These are phyloP conservation scores for Nasonia oneida DNA, from an alignment of 2,888 invertebrate species.

Conservation along the genomic window DNA sequence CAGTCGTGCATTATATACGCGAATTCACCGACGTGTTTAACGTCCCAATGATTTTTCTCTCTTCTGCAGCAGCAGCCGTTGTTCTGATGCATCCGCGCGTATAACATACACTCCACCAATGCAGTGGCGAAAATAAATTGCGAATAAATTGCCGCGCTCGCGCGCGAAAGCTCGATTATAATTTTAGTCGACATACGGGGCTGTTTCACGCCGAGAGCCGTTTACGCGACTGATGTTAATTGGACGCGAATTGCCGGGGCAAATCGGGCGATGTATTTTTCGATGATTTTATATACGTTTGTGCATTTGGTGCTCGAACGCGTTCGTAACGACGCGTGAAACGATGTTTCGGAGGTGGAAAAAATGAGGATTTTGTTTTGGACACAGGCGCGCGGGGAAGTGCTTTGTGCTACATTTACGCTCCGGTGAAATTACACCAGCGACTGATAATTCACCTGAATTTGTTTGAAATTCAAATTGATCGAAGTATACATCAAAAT, in stretches of 20 bases:
- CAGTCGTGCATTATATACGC: neutral
- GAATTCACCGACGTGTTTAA: neutral
- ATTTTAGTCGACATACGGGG: neutral
- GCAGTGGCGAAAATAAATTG: slow-evolving; percentile 20
- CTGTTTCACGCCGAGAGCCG: neutral
- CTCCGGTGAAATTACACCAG: neutral
- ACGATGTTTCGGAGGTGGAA: neutral
- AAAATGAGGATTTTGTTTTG: neutral
- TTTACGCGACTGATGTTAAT: neutral
- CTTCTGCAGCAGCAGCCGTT: neutral
- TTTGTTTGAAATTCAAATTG: neutral
- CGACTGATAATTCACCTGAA: neutral
- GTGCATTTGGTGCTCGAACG: neutral
- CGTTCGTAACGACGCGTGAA: neutral
- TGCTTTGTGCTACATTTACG: neutral
- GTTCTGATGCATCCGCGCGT: neutral
- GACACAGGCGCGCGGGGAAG: too few species aligned
- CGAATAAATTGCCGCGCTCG: neutral
- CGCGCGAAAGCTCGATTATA: neutral
- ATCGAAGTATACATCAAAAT: too few species aligned
- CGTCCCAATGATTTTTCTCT: neutral
- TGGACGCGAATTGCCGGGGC: neutral
- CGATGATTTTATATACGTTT: neutral
- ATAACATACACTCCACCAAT: neutral
- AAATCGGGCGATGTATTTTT: neutral